Evolutionary conservation across 1,140 invertebrate species (phyloP).

Genomic region (Zaprionus ornatus): DNA sequence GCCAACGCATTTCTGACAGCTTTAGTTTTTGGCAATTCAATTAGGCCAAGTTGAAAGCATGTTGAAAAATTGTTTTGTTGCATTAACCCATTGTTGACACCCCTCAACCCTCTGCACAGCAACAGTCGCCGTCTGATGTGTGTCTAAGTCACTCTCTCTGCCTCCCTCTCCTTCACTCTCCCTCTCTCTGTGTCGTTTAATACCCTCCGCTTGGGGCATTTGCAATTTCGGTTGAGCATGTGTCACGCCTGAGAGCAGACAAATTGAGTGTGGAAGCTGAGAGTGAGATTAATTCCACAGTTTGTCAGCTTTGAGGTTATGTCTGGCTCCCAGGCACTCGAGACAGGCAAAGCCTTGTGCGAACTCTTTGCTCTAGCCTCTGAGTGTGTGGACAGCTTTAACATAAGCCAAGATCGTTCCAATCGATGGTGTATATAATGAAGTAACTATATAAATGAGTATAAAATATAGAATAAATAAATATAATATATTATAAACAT

Average conservation of each 20-base stretch:
- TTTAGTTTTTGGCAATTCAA: slow-evolving; percentile 69
- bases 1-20: slow-evolving; percentile 58
- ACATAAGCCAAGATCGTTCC: not conserved
- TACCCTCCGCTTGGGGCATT: slow-evolving; percentile 7
- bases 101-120: not conserved
- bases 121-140: slow-evolving; percentile 38
- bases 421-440: not conserved
- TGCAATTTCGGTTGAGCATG: not conserved
- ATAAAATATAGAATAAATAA: not conserved
- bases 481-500: no score
- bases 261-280: slow-evolving; percentile 4
- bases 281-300: slow-evolving; percentile 8
- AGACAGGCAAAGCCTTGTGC: not conserved
- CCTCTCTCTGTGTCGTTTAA: not conserved
- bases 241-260: slow-evolving; percentile 7
- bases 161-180: not conserved
- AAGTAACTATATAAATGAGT: not conserved
- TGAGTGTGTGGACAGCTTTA: not conserved
- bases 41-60: slow-evolving; percentile 63
- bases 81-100: slow-evolving; percentile 54
- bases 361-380: not conserved
- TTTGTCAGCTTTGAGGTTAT: slow-evolving; percentile 9
- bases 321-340: not conserved
- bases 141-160: slow-evolving; percentile 26
- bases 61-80: slow-evolving; percentile 61